A percentile compares a stretch with the other conserved stretches of the same genome.
These are phyloP conservation scores for Saccostrea echinata DNA, from an alignment of 1,140 invertebrate species.

Conservation along the genomic window DNA sequence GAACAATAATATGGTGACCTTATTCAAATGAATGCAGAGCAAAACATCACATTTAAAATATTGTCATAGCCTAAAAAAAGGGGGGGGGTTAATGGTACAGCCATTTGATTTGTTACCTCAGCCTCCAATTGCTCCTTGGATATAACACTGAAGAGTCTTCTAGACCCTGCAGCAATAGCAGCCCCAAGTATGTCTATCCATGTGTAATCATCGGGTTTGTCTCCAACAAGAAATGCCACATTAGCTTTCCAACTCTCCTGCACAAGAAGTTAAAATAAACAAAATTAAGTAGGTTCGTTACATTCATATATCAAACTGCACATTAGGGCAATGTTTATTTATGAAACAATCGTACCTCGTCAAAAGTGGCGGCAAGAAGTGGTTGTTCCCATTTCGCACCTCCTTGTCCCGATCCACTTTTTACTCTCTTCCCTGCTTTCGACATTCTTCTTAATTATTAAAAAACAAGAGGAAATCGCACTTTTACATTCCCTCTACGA, in stretches of 20 bases:
- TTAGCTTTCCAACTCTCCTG: slow-evolving; percentile 77
- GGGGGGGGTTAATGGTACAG: not conserved
- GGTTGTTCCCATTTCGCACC: slow-evolving; percentile 73
- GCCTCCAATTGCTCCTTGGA: slow-evolving; percentile 72
- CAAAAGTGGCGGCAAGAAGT: slow-evolving; percentile 66
- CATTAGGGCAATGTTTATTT: not conserved
- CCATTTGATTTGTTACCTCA: slow-evolving; percentile 65
- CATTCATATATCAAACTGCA: not conserved
- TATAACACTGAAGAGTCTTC: slow-evolving; percentile 75
- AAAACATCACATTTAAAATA: no score
- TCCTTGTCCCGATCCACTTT: slow-evolving; percentile 67
- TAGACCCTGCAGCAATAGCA: slow-evolving; percentile 68
- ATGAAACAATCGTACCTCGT: slow-evolving; percentile 66
- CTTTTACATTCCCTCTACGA: not conserved
- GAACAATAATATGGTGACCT: no score
- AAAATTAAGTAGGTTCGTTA: not conserved
- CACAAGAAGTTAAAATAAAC: slow-evolving; percentile 45
- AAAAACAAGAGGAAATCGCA: not conserved
- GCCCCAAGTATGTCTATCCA: slow-evolving; percentile 72
- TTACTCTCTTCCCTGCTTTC: slow-evolving; percentile 72
- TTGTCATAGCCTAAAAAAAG: no score
- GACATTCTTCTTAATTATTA: slow-evolving; percentile 65
- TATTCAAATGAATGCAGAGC: no score
- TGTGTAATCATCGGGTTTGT: slow-evolving; percentile 73
- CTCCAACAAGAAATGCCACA: slow-evolving; percentile 73